These are phyloP conservation scores for Epirrhoe tristata DNA, from an alignment of 2,888 invertebrate species.

Conservation along the genomic window DNA sequence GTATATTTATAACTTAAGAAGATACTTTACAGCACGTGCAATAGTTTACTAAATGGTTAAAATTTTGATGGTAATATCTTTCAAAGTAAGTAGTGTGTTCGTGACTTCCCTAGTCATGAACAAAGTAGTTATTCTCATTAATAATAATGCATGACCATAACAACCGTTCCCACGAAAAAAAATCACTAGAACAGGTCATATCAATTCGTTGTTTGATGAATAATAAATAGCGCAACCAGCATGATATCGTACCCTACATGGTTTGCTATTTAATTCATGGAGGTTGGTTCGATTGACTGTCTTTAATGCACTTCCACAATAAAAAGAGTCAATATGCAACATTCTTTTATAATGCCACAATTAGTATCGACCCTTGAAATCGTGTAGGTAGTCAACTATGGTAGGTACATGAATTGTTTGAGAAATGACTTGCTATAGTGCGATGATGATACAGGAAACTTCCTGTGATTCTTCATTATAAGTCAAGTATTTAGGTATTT, in stretches of 20 bases:
- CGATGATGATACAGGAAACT: conserved; percentile 2
- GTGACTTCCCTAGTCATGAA: conserved; percentile 14
- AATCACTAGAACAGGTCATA: conserved; percentile 20
- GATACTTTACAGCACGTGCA: too few species aligned
- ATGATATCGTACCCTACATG: conserved; percentile 34
- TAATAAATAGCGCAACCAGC: conserved; percentile 28
- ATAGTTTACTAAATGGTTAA: too few species aligned
- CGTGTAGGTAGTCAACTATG: not conserved
- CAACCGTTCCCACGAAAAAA: conserved; percentile 7
- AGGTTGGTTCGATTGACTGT: conserved; percentile 28
- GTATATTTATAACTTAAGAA: too few species aligned
- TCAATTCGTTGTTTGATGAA: conserved; percentile 26
- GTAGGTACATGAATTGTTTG: not conserved
- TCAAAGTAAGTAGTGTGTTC: conserved; percentile 2
- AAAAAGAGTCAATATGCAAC: not conserved
- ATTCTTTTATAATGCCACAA: conserved; percentile 20
- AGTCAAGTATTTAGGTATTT: not conserved
- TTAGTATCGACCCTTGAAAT: conserved; percentile 25
- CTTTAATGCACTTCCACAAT: conserved; percentile 31
- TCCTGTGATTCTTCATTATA: not conserved
- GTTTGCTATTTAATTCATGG: conserved; percentile 33
- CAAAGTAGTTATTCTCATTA: not conserved
- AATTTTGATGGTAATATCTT: too few species aligned
- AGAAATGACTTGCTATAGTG: not conserved
- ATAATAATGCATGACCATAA: conserved; percentile 2